A percentile compares a stretch with the other conserved stretches of the same genome.
phyloP scores from a whole-genome alignment of 2,888 invertebrate species.

The Encarsia formosa region DNA sequence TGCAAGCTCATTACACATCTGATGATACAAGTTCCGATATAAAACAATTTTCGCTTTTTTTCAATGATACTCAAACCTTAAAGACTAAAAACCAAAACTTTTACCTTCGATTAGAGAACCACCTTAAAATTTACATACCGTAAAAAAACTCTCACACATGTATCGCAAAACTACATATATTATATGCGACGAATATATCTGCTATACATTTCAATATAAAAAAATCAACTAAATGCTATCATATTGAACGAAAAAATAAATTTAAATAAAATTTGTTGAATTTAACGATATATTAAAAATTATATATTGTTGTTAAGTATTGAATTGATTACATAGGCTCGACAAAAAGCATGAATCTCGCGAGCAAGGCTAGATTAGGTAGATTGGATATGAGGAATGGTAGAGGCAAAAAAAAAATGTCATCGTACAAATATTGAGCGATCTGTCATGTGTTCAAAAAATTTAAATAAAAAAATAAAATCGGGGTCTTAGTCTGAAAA shows the following conservation, averaged over 20 bases:
- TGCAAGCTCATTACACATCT: too few species aligned
- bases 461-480: constrained; percentile 30
- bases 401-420: constrained; percentile 32
- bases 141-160: constrained; percentile 18
- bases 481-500: constrained; percentile 36
- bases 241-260: constrained; percentile 11
- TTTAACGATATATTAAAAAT: constrained; percentile 31
- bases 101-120: too few species aligned
- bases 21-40: too few species aligned
- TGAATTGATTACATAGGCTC: constrained; percentile 40
- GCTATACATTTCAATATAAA: constrained; percentile 21
- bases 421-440: constrained; percentile 49
- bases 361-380: constrained; percentile 50
- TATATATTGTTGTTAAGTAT: constrained; percentile 27
- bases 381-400: constrained; percentile 37
- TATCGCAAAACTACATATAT: constrained; percentile 25
- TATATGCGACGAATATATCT: constrained; percentile 24
- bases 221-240: constrained; percentile 19
- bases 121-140: constrained; percentile 10
- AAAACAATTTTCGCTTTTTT: too few species aligned
- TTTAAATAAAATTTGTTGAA: constrained; percentile 10
- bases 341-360: constrained; percentile 44
- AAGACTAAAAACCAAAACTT: too few species aligned
- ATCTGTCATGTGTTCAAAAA: constrained; percentile 50
- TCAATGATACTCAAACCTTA: too few species aligned